Evolutionary conservation across 2,113 vertebrate genomes (phyloP), one percentile per base, ranked within the genome.

Genomic region (Oreocharis arfaki): DNA sequence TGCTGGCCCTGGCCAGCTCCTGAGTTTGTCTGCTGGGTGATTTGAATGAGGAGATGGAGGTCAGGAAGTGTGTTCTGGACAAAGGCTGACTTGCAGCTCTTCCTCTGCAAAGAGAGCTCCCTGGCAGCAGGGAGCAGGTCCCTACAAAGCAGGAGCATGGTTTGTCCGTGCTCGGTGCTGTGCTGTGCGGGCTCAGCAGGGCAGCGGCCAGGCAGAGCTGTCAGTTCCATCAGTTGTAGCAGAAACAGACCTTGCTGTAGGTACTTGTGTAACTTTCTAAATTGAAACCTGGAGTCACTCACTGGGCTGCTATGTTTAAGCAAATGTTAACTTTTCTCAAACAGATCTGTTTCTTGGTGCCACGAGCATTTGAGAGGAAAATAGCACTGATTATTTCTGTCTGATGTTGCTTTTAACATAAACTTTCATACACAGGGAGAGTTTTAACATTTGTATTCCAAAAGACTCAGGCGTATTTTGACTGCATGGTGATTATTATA

Each of bases 321-420:
- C 73, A 93, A 84, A 87, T 89, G 76, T 84, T 95, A 90, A 52
- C 78, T 93, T 95, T 85, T 68, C 56, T 81, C 75, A 74, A 37
- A 60, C 68, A 88, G 63, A 39, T 78, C 63, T 80, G 44, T 67
- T 89, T 86, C 52, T 67, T 91, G 84, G 64, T 96, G 93, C 91
- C 50, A 4, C 56, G 64, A 88, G 53, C 76, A 28, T 86, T 77
- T 89, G 55, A 77, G 69, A 77, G 32, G 77, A 77, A 93, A 93
- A 93, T 27, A 85, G 59, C 70, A 67, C 60, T 69, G 33, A 87
- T 80, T 83, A 91, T 86, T 95, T 79, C 70, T 83, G 56, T 76
- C 74, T 92, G 78, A 81, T 85, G 75, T 75, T 86, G 55, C 77
- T 96, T 95, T 95, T 93, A 96, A 90, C 94, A 94, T 89, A 74